Percentiles rank a stretch among this genome's conserved stretches.
Evolutionary conservation across 2,797 vertebrate genomes (phyloP).

Genomic region (Chloroceryle inda): DNA sequence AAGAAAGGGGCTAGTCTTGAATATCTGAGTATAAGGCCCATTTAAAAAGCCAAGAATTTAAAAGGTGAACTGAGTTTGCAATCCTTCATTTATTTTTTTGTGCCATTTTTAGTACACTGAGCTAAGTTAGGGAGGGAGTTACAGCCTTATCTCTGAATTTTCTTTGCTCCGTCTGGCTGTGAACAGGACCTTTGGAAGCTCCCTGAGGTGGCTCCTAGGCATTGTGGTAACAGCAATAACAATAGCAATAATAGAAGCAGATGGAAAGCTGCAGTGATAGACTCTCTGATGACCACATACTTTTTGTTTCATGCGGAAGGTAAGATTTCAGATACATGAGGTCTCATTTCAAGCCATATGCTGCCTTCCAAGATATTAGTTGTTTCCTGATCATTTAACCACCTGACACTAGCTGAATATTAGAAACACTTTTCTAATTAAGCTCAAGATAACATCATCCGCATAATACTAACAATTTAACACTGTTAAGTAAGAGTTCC

Average conservation of each 20-base stretch:
- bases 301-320: neutral
- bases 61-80: neutral
- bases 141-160: neutral
- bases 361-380: neutral
- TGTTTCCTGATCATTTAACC: neutral
- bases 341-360: neutral
- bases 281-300: neutral
- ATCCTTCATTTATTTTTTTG: neutral
- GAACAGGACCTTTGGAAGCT: neutral
- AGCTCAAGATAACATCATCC: neutral
- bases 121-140: neutral
- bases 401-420: neutral
- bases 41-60: neutral
- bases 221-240: neutral
- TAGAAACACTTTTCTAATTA: neutral
- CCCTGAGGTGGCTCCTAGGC: neutral
- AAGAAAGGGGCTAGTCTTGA: neutral
- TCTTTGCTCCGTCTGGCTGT: neutral
- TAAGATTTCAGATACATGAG: neutral
- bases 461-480: neutral
- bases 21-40: neutral
- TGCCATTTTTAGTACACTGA: neutral
- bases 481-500: neutral
- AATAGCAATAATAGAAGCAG: neutral
- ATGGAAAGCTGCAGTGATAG: neutral